phyloP scores from a whole-genome alignment of 2,113 vertebrate species.

The Verasper variegatus region DNA sequence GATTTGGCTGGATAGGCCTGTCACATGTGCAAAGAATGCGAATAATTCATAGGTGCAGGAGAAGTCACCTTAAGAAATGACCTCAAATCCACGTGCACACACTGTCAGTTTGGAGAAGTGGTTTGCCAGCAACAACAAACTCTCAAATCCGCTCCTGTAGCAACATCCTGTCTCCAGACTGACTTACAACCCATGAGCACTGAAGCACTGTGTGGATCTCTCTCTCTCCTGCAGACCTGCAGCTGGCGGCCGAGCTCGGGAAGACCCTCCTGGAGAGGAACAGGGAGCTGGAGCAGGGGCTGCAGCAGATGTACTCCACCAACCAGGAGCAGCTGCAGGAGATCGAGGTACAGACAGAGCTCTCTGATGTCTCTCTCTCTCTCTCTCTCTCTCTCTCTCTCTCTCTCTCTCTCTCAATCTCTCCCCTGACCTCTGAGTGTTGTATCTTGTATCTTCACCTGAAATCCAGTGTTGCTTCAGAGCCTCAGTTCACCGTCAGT shows the following conservation, averaged over 20 bases:
- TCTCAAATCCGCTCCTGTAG: slow-evolving; percentile 24
- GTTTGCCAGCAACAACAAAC: not conserved
- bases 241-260: slow-evolving; percentile 96
- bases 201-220: no score
- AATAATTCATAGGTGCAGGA: not conserved
- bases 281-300: slow-evolving; percentile 92
- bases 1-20: not conserved
- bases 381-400: not conserved
- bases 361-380: not conserved
- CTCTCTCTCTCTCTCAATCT: not conserved
- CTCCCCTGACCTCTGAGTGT: not conserved
- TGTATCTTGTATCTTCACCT: no score
- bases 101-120: slow-evolving; percentile 13
- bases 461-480: no score
- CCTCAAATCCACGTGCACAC: no score
- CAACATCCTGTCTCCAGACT: not conserved
- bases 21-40: not conserved
- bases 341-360: slow-evolving; percentile 87
- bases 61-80: not conserved
- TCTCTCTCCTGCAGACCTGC: slow-evolving; percentile 86
- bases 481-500: no score
- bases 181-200: not conserved
- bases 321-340: slow-evolving; percentile 96
- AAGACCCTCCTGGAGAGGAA: slow-evolving; percentile 95
- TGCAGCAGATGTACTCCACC: slow-evolving; percentile 93